Evolutionary conservation across 2,888 invertebrate species (phyloP), one percentile per base, ranked within the genome.

Genomic region (Himalopsyche anomala): DNA sequence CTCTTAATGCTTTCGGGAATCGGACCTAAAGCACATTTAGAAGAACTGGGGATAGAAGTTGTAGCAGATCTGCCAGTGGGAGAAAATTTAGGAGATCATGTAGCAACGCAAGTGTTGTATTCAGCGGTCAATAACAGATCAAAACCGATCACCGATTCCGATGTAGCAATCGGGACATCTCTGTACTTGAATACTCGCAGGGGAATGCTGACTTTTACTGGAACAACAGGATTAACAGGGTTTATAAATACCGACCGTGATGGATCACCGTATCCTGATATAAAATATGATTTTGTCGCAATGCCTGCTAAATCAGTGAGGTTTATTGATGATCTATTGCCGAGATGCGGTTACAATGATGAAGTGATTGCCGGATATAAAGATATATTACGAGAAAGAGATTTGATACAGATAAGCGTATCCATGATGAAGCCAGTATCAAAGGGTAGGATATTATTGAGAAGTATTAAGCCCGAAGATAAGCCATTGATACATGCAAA

Each of bases 361-460:
- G 87, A 87, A 62, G 55, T 36, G 4, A 0, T 81, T 90, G 0
- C 89, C 90, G 55, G 92, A 91, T 3, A 91, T 87, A 88, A 84
- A 86, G 28, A 90, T 90, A 83, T 88, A 91, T 5, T 89, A 89
- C 81, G 89, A 89, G 17, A 89, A 56, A 89, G 90, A 54, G 91
- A 90, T 87, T 88, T 93, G 6, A 83, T 94, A 0, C 90, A 91
- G 2, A 89, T 92, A 51, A 91, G 91, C 55, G 91, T 92, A 0
- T 90, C 91, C 0, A 89, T 93, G 28, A 85, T 93, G 11, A 91
- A 92, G 85, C 97, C 97, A 0, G 93, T 93, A 88, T 96, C 96
- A 85, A 92, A 92, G 85, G 97, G 97, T 0, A 92, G 91, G 88
- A 91, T 97, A n/a, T 89, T 94, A 86, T 91, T 99, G 5, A 94